Base-by-base conservation (phyloP, 2,888 invertebrate species). In the Dynastes maya region DNA sequence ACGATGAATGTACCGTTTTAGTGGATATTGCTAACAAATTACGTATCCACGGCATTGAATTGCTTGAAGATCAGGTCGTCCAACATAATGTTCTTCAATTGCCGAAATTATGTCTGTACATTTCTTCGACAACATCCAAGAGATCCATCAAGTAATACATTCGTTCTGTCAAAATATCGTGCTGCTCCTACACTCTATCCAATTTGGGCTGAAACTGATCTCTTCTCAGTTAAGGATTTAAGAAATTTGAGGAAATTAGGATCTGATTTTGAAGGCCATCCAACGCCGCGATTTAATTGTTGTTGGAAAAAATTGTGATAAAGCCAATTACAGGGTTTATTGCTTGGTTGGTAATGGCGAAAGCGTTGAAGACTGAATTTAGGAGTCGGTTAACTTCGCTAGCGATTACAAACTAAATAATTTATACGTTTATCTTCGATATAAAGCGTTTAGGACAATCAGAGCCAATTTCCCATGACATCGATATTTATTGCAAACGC, bases 111-210 rank as follows among this genome's bases (percentile, higher is more conserved):
- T 99, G 94, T 97, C 99, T 0, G 99, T 99, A 80, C 92, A 99
- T 84, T 99, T 99, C 91, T 99, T 99, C 93, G 93, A 98, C 89
- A 96, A 5, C 93, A 93, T 51, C 99, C 99, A 0, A 92, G 93
- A 81, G 95, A 97, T 89, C 91, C 97, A 32, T 95, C 95, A 80
- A 97, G 96, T 86, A 99, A 99, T 91, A 93, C 99, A 84, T 98
- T 99, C 88, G 92, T 99, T 79, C 91, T 99, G 68, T 99, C 99
- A 82, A 99, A 99, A 91, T 99, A 99, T 79, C 99, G 99, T 90
- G 98, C 99, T 40, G 98, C 98, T 37, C 99, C 99, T 1, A 97
- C 99, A 87, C 92, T 99, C 51, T 99, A 99, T 90, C 98, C 99
- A 79, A 99, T 98, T 13, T 99, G 98, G 98, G 98, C 98, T 2